Percentiles rank a stretch among this genome's conserved stretches.
These are phyloP conservation scores for Pinctada fucata DNA, from an alignment of 2,888 invertebrate species.

Conservation along the genomic window DNA sequence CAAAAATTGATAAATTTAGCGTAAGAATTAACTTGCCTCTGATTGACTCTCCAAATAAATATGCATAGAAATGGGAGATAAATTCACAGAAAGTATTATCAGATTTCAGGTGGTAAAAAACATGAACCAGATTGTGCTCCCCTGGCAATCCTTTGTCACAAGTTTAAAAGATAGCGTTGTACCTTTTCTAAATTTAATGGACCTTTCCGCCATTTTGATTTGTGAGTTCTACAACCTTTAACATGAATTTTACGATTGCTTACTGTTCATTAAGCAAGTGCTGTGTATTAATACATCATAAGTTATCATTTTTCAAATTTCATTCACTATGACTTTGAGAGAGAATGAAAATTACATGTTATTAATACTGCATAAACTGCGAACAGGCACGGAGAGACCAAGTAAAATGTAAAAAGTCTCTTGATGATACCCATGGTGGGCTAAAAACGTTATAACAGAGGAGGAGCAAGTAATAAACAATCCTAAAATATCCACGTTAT, in stretches of 20 bases:
- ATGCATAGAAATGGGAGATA: neutral
- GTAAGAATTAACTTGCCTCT: conserved; percentile 23
- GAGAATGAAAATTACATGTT: too few species aligned
- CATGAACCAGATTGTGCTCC: neutral
- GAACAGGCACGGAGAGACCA: too few species aligned
- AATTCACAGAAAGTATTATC: neutral
- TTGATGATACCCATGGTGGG: too few species aligned
- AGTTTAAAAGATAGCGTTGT: neutral
- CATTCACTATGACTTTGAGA: neutral
- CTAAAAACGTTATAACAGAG: too few species aligned
- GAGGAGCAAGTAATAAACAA: too few species aligned
- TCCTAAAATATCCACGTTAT: neutral
- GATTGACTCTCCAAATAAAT: conserved; percentile 11
- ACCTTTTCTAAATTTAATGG: neutral
- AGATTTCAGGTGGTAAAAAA: neutral
- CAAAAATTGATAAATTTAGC: conserved; percentile 22
- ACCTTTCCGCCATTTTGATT: conserved; percentile 12
- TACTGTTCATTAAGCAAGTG: too few species aligned
- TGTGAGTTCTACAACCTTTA: neutral
- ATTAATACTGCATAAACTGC: too few species aligned
- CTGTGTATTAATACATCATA: neutral
- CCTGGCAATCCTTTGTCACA: neutral
- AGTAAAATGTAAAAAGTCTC: too few species aligned
- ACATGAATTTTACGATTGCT: neutral
- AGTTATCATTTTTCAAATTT: neutral